These are phyloP conservation scores for Diploptera punctata DNA, from an alignment of 2,888 invertebrate genomes.

Conservation along the genomic window DNA sequence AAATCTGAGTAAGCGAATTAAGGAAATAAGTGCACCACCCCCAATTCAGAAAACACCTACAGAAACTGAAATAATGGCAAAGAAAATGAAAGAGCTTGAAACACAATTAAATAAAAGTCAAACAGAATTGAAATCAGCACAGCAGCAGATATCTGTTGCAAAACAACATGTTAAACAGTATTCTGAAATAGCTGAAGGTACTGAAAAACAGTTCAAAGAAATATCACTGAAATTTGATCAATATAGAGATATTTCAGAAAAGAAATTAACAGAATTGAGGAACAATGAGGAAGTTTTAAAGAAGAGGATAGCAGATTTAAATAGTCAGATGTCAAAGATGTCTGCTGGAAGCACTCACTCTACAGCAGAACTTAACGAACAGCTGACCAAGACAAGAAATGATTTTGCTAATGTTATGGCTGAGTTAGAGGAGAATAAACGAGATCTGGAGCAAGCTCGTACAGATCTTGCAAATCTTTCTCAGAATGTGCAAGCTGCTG, in stretches of 20 bases:
- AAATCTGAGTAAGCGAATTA: constrained; percentile 52
- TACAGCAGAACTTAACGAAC: constrained; percentile 60
- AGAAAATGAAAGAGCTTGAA: constrained; percentile 74
- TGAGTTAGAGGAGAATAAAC: constrained; percentile 64
- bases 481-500: constrained; percentile 69
- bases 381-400: constrained; percentile 62
- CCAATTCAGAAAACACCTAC: constrained; percentile 5
- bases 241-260: constrained; percentile 55
- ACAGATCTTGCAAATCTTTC: constrained; percentile 68
- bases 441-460: constrained; percentile 66
- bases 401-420: constrained; percentile 64
- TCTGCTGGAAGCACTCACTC: constrained; percentile 69
- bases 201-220: constrained; percentile 78
- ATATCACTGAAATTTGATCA: constrained; percentile 65
- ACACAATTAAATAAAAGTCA: constrained; percentile 67
- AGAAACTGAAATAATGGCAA: constrained; percentile 48
- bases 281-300: constrained; percentile 60
- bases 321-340: constrained; percentile 54
- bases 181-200: constrained; percentile 80
- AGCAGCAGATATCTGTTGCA: constrained; percentile 73
- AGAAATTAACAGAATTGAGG: constrained; percentile 55
- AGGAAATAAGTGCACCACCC: constrained; percentile 69
- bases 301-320: constrained; percentile 52
- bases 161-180: constrained; percentile 85
- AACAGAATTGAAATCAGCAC: constrained; percentile 70